Percentiles rank a stretch among this genome's conserved stretches.
phyloP scores from a whole-genome alignment of 2,113 vertebrate genomes.

The Sardina pilchardus region DNA sequence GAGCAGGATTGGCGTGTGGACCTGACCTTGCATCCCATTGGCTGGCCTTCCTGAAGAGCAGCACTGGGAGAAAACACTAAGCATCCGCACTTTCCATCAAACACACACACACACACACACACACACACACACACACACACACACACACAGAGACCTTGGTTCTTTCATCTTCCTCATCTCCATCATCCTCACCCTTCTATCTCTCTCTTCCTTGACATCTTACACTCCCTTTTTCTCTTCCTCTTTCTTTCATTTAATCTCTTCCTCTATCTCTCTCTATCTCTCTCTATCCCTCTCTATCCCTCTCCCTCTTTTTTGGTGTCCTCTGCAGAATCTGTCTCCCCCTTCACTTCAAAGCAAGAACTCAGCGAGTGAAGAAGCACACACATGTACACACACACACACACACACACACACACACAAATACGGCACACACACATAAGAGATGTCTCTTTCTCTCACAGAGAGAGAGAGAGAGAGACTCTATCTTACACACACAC shows the following conservation, averaged over 20 bases:
- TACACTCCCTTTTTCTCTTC: conserved; percentile 50
- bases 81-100: background rate
- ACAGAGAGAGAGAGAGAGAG: too few species aligned
- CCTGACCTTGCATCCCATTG: conserved; percentile 44
- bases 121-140: background rate
- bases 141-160: conserved; percentile 14
- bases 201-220: conserved; percentile 42
- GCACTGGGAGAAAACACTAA: conserved; percentile 32
- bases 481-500: background rate
- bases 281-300: conserved; percentile 45
- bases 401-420: background rate
- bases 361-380: background rate
- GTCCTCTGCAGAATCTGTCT: conserved; percentile 17
- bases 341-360: conserved; percentile 53
- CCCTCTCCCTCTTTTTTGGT: conserved; percentile 37
- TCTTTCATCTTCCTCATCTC: conserved; percentile 36
- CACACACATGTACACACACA: background rate
- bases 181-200: background rate
- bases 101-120: background rate
- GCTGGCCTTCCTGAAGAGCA: background rate
- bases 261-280: conserved; percentile 42
- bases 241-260: background rate
- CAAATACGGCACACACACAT: background rate
- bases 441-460: background rate
- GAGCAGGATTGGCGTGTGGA: conserved; percentile 24